These are phyloP conservation scores for Orientallactaga sibirica DNA, from an alignment of 2,797 vertebrate species.

Conservation along the genomic window DNA sequence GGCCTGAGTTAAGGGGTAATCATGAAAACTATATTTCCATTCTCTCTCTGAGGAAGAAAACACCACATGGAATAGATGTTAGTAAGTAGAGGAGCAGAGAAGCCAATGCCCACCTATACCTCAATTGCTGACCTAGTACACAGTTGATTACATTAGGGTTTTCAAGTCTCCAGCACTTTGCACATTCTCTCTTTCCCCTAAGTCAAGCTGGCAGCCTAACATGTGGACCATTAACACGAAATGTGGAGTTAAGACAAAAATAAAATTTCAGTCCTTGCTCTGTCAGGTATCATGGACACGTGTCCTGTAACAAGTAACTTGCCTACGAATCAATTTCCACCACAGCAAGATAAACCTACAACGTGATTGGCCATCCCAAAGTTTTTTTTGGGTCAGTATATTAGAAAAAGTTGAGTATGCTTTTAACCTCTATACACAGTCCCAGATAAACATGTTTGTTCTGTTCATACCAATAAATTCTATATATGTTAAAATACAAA, in stretches of 20 bases:
- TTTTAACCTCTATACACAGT: neutral
- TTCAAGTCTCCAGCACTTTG: neutral
- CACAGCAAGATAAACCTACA: neutral
- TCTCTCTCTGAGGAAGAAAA: neutral
- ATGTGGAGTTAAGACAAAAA: constrained; percentile 37
- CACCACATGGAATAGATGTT: neutral
- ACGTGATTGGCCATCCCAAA: neutral
- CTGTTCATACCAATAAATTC: constrained; percentile 44
- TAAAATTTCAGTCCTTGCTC: neutral
- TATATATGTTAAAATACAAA: neutral
- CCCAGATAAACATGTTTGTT: neutral
- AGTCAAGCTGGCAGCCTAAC: neutral
- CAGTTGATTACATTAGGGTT: neutral
- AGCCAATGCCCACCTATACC: fast-evolving
- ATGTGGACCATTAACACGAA: neutral
- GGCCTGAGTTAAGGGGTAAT: neutral
- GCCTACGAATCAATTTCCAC: neutral
- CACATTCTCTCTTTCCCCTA: constrained; percentile 42
- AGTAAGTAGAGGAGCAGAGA: neutral
- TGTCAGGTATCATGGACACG: neutral
- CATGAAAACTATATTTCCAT: neutral
- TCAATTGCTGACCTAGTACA: neutral
- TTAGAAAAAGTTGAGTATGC: constrained; percentile 22
- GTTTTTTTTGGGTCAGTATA: neutral
- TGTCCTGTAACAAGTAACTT: neutral